phyloP scores from a whole-genome alignment of 2,113 vertebrate genomes.

The Larimichthys crocea region DNA sequence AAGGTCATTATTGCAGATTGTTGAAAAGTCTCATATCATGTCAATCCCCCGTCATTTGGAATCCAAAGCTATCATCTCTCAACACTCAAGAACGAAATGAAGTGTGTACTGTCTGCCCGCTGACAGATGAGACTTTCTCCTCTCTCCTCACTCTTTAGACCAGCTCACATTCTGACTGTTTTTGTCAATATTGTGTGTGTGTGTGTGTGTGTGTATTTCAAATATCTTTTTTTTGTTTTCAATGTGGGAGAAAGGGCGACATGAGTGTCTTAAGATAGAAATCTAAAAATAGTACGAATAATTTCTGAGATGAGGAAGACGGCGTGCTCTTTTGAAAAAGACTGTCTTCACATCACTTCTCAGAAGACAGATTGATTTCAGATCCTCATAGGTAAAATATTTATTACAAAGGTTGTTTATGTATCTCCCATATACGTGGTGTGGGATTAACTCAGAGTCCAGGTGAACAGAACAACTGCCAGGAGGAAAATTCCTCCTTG shows the following conservation, averaged over 20 bases:
- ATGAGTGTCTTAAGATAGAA: conserved; percentile 5
- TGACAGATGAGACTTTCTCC: conserved; percentile 69
- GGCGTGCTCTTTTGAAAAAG: neutral
- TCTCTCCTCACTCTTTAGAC: conserved; percentile 21
- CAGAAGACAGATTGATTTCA: conserved; percentile 13
- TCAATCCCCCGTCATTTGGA: conserved; percentile 68
- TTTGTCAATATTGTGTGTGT: neutral
- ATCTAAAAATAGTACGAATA: conserved; percentile 42
- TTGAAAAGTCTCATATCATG: conserved; percentile 80
- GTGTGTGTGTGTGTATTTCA: conserved; percentile 2
- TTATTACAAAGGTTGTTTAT: conserved; percentile 35
- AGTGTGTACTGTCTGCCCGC: conserved; percentile 45
- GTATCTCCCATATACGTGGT: conserved; percentile 9
- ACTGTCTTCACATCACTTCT: conserved; percentile 4
- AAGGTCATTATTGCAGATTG: conserved; percentile 79
- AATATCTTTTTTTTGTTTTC: conserved; percentile 7
- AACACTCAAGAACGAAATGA: conserved; percentile 67
- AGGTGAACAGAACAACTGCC: conserved; percentile 67
- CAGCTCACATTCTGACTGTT: neutral
- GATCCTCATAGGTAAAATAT: conserved; percentile 7
- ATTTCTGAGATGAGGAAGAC: conserved; percentile 16
- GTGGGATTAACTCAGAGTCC: conserved; percentile 54
- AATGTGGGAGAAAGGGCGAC: neutral
- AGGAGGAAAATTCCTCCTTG: conserved; percentile 61
- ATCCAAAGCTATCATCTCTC: conserved; percentile 71